Percentiles rank a stretch among this genome's conserved stretches.
Evolutionary conservation across 2,113 vertebrate genomes (phyloP).

Genomic region (Hippocampus guttulatus): DNA sequence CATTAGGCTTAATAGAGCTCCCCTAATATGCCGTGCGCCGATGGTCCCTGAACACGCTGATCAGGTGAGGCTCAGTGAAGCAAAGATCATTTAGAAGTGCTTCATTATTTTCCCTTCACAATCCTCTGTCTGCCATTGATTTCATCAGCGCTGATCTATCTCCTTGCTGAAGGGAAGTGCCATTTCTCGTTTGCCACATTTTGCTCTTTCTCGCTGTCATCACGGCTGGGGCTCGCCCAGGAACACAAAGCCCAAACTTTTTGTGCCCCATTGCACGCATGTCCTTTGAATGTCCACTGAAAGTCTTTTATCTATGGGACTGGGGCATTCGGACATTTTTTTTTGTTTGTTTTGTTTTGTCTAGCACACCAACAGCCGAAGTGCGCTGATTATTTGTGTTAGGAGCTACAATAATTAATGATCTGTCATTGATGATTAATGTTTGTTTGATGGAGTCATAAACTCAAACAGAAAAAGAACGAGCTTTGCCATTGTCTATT

Average conservation of each 20-base stretch:
- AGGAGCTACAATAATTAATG: constrained; percentile 69
- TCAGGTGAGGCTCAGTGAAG: constrained; percentile 77
- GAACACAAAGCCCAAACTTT: constrained; percentile 53
- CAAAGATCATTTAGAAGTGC: constrained; percentile 88
- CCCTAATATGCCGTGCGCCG: constrained; percentile 70
- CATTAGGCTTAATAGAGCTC: constrained; percentile 74
- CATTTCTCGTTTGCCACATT: constrained; percentile 70
- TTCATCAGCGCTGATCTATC: constrained; percentile 83
- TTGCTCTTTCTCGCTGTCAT: constrained; percentile 68
- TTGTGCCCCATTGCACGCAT: constrained; percentile 22
- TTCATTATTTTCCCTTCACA: constrained; percentile 89
- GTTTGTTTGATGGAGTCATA: constrained; percentile 63
- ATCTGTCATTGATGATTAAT: constrained; percentile 71
- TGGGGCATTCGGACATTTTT: constrained; percentile 41
- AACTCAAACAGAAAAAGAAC: constrained; percentile 57
- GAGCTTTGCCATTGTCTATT: constrained; percentile 55
- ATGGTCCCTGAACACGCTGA: constrained; percentile 67
- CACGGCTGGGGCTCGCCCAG: constrained; percentile 62
- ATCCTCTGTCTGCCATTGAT: constrained; percentile 84
- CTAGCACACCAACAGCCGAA: constrained; percentile 52
- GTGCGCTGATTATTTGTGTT: constrained; percentile 61
- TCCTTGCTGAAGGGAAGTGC: constrained; percentile 68
- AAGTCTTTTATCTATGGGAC: constrained; percentile 48
- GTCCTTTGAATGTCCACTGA: constrained; percentile 58
- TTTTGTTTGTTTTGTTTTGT: not conserved